Base-by-base conservation (phyloP, 2,888 invertebrate species). In the Branchipolynoe longqiensis region DNA sequence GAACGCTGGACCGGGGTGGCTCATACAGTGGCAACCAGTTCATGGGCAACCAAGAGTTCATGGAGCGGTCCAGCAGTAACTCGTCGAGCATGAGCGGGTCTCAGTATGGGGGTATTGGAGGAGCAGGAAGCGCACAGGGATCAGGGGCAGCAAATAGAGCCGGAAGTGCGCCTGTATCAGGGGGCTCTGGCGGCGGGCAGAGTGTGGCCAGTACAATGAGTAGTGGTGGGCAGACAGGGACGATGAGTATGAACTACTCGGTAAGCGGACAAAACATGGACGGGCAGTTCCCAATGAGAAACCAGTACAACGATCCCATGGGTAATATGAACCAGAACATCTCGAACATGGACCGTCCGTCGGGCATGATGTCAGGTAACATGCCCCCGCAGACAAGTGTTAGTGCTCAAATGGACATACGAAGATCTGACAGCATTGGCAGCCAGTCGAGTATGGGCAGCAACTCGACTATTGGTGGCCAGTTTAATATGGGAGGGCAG, bases 211-310 rank as follows among this genome's bases (percentile, higher is more conserved):
- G 38, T 38, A n/a, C n/a, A n/a, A n/a, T n/a, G n/a, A 69, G 38
- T 38, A 69, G 33, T 33, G 31, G 31, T 25, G 36, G 36, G 22
- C 33, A 18, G 3, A 14, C 78, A 3, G 78, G 54, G n/a, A 48
- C n/a, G n/a, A 78, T 78, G 78, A 25, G 78, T 18, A 78, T 78
- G 78, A 41, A 78, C 22, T 78, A 48, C 78, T 14, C 78, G 3
- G 48, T 78, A 31, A 48, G 78, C 28, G 78, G 78, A 25, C 78
- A 41, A 3, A 78, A 41, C 48, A 78, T 78, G 78, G 78, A 78
- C 25, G 28, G 28, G 6, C 78, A 41, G 41, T 78, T 41, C 25
- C 6, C 36, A 28, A 78, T 41, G 78, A 25, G 54, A 0, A 41
- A 48, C 28, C 54, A 48, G 28, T 48, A 48, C 28, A 48, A 48